These are phyloP conservation scores for Cyanistes caeruleus DNA, from an alignment of 2,113 vertebrate genomes.

Conservation along the genomic window DNA sequence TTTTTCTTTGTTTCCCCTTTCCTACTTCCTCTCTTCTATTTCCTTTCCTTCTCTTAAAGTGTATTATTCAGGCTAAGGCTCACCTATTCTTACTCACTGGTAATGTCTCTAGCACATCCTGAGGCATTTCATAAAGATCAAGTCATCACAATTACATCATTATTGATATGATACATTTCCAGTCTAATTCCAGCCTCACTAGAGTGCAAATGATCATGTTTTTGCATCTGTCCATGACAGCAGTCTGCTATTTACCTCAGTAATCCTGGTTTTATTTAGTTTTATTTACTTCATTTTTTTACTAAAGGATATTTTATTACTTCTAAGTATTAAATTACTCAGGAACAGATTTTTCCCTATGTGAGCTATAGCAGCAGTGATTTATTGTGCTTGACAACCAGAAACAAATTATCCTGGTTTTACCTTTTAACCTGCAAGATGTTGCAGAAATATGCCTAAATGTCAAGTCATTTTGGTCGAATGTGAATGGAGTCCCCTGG, in stretches of 20 bases:
- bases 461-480: background rate
- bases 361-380: background rate
- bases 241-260: background rate
- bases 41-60: background rate
- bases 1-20: background rate
- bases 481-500: background rate
- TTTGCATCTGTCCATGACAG: background rate
- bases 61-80: background rate
- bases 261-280: background rate
- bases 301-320: background rate
- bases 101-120: background rate
- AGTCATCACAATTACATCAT: background rate
- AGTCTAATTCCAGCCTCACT: background rate
- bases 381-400: background rate
- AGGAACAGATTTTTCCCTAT: background rate
- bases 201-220: background rate
- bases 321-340: background rate
- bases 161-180: background rate
- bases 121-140: background rate
- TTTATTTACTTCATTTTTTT: background rate
- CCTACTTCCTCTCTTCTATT: background rate
- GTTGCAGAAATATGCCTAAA: background rate
- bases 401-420: slow-evolving; percentile 1
- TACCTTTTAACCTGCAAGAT: background rate
- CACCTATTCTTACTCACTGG: background rate